phyloP scores from a whole-genome alignment of 2,888 invertebrate genomes.

The Sinotaia quadrata region DNA sequence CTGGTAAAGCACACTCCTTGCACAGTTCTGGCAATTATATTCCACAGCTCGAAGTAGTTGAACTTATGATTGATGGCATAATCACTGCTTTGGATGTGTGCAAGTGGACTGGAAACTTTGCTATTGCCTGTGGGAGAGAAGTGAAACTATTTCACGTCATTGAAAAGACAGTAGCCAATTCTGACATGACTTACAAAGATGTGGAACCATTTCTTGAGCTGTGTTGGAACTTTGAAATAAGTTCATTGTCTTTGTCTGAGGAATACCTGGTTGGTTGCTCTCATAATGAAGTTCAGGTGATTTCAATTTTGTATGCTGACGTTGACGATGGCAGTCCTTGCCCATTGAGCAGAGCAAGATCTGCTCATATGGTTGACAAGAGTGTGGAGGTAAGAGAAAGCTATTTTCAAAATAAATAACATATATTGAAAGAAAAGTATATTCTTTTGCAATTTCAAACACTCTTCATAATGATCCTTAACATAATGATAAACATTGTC shows the following conservation, averaged over 20 bases:
- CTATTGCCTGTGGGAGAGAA: slow-evolving; percentile 73
- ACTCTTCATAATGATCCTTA: too few species aligned
- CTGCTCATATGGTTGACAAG: too few species aligned
- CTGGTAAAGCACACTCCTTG: slow-evolving; percentile 50
- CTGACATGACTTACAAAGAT: slow-evolving; percentile 52
- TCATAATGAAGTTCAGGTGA: slow-evolving; percentile 78
- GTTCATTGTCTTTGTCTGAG: slow-evolving; percentile 78
- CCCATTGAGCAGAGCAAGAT: slow-evolving; percentile 3
- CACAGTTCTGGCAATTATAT: slow-evolving; percentile 21
- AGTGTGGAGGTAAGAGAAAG: background rate
- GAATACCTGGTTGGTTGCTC: slow-evolving; percentile 80
- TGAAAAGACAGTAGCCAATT: slow-evolving; percentile 56
- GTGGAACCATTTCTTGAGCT: slow-evolving; percentile 75
- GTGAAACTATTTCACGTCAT: slow-evolving; percentile 75
- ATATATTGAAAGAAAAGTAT: background rate
- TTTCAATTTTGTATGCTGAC: slow-evolving; percentile 70
- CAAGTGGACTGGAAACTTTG: slow-evolving; percentile 66
- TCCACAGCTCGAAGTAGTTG: slow-evolving; percentile 31
- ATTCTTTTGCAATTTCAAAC: background rate
- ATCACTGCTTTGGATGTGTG: slow-evolving; percentile 34
- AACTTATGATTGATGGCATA: slow-evolving; percentile 32
- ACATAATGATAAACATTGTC: too few species aligned
- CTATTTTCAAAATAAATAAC: background rate
- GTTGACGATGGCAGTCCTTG: slow-evolving; percentile 11
- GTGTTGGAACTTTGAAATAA: slow-evolving; percentile 78